These are phyloP conservation scores for Bombus huntii DNA, from an alignment of 1,140 invertebrate species.

Conservation along the genomic window DNA sequence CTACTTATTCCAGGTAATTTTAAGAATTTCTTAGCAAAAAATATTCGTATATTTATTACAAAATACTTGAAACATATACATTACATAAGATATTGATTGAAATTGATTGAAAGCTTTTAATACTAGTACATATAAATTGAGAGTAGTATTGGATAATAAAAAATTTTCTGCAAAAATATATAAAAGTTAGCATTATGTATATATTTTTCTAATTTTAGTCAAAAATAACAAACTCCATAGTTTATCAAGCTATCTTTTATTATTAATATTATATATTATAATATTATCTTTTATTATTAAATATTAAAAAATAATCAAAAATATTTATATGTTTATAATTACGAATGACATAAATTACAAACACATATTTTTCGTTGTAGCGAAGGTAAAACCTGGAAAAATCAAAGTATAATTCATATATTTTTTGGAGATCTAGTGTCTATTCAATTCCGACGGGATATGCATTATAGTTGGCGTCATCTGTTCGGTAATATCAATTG, in stretches of 20 bases:
- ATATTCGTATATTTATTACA: neutral
- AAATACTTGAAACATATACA: neutral
- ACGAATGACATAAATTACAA: neutral
- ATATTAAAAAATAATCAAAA: neutral
- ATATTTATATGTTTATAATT: neutral
- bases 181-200: neutral
- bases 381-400: conserved; percentile 15
- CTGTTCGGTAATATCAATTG: conserved; percentile 70
- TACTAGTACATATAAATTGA: neutral
- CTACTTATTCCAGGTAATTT: conserved; percentile 40
- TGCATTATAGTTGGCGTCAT: conserved; percentile 73
- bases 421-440: conserved; percentile 74
- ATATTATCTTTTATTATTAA: neutral
- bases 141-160: neutral
- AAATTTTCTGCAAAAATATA: neutral
- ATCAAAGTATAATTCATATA: conserved; percentile 72
- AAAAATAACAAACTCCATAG: neutral
- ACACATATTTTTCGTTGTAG: conserved; percentile 36
- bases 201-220: neutral
- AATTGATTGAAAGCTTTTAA: neutral
- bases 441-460: conserved; percentile 68
- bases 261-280: no score
- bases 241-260: neutral
- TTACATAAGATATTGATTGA: neutral
- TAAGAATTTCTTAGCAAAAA: neutral